Conservation (phyloP, 1,140 invertebrate species). For the Contarinia nasturtii region DNA sequence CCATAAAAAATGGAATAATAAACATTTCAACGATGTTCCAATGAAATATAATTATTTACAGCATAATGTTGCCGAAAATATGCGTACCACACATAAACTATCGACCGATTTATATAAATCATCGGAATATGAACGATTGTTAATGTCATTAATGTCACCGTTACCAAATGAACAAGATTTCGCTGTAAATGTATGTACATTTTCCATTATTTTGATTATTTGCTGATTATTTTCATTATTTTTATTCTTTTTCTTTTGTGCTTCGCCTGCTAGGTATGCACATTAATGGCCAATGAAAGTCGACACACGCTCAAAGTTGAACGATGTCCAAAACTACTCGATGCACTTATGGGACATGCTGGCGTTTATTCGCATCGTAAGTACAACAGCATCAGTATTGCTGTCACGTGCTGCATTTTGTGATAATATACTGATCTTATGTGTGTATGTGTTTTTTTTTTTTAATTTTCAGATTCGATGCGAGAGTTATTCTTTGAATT, state of each 20-base stretch:
- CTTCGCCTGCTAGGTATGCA: too few species aligned
- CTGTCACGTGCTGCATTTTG: too few species aligned
- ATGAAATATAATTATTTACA: conserved; percentile 66
- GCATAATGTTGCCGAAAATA: conserved; percentile 52
- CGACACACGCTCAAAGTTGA: conserved; percentile 69
- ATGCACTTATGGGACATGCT: conserved; percentile 78
- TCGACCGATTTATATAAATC: conserved; percentile 43
- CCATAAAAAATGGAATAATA: conserved; percentile 44
- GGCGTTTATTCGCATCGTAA: conserved; percentile 78
- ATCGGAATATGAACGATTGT: conserved; percentile 71
- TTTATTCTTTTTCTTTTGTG: too few species aligned
- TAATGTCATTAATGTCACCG: conserved; percentile 77
- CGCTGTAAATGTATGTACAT: conserved; percentile 90
- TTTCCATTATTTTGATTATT: too few species aligned
- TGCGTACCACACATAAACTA: conserved; percentile 18
- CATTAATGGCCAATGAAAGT: conserved; percentile 82
- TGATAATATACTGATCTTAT: too few species aligned
- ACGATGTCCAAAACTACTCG: conserved; percentile 66
- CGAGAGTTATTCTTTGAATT: conserved; percentile 51
- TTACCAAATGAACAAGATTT: conserved; percentile 98
- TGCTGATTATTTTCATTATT: too few species aligned
- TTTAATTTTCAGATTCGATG: conserved; percentile 35
- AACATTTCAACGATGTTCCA: conserved; percentile 50
- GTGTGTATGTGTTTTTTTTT: too few species aligned
- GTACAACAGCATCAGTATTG: too few species aligned